These are phyloP conservation scores for Phalacrocorax carbo DNA, from an alignment of 2,113 vertebrate species.

Conservation along the genomic window DNA sequence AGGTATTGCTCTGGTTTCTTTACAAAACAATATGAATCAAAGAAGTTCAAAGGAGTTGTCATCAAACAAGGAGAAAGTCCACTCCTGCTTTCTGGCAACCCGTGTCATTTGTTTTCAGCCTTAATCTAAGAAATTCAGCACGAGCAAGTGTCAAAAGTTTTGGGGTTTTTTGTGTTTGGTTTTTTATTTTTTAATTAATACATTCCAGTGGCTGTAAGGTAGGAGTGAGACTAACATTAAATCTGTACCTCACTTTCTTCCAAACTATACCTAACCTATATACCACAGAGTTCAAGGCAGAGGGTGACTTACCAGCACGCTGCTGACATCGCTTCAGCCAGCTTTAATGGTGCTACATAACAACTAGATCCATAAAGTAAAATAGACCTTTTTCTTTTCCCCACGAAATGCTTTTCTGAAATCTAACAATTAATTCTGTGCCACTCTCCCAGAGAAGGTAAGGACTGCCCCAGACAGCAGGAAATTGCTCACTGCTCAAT, in stretches of 20 bases:
- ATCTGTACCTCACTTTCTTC: not conserved
- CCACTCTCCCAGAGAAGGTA: not conserved
- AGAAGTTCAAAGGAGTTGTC: not conserved
- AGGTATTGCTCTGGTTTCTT: not conserved
- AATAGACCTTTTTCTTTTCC: not conserved
- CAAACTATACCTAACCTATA: not conserved
- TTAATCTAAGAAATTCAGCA: not conserved
- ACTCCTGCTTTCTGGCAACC: not conserved
- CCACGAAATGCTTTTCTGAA: not conserved
- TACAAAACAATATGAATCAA: not conserved
- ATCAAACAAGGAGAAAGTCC: not conserved
- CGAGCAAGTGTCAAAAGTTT: not conserved
- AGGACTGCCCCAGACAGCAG: not conserved
- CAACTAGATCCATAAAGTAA: not conserved
- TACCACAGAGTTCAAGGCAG: not conserved
- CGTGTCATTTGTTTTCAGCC: not conserved
- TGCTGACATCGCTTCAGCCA: not conserved
- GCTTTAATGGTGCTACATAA: not conserved
- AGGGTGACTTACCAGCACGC: not conserved
- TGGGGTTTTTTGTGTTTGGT: too few relatives aligned
- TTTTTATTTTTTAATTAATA: too few relatives aligned
- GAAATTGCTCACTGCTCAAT: slow-evolving; percentile 22
- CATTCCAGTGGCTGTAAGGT: not conserved
- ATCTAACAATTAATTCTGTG: slow-evolving; percentile 20
- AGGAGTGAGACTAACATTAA: not conserved